phyloP scores from a whole-genome alignment of 2,113 vertebrate species.

The Pedionomus torquatus region DNA sequence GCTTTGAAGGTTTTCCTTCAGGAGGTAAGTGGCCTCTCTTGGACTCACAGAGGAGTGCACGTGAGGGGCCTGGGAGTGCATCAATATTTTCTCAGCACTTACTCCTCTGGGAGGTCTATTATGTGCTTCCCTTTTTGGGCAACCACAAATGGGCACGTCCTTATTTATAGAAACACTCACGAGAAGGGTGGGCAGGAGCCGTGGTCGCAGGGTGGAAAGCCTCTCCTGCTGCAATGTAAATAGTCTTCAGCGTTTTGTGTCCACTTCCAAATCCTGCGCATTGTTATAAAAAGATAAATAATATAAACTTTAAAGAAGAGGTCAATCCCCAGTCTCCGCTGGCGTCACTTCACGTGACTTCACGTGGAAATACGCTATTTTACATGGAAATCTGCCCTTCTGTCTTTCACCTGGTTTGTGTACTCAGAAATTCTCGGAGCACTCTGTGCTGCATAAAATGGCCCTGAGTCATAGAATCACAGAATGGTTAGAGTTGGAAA shows the following conservation, averaged over 20 bases:
- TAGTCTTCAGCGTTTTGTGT: not conserved
- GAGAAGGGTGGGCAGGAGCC: not conserved
- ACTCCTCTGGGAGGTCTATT: not conserved
- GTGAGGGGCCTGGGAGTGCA: not conserved
- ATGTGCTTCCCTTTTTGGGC: not conserved
- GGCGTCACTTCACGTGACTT: not conserved
- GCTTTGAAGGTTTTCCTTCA: not conserved
- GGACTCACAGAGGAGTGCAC: not conserved
- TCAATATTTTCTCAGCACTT: not conserved
- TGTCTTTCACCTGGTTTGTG: rapidly evolving
- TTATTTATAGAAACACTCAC: not conserved
- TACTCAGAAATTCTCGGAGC: not conserved
- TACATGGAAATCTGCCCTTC: not conserved
- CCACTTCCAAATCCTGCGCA: not conserved
- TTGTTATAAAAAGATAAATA: not conserved
- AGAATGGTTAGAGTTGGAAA: too few relatives aligned
- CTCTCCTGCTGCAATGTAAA: not conserved
- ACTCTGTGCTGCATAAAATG: not conserved
- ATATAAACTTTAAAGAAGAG: not conserved
- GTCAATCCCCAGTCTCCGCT: not conserved
- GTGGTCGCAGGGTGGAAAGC: not conserved
- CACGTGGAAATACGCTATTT: not conserved
- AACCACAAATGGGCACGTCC: not conserved
- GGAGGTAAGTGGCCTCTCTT: not conserved
- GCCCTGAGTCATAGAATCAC: not conserved